Conservation (phyloP, 2,113 vertebrate genomes). For the Nestor notabilis region DNA sequence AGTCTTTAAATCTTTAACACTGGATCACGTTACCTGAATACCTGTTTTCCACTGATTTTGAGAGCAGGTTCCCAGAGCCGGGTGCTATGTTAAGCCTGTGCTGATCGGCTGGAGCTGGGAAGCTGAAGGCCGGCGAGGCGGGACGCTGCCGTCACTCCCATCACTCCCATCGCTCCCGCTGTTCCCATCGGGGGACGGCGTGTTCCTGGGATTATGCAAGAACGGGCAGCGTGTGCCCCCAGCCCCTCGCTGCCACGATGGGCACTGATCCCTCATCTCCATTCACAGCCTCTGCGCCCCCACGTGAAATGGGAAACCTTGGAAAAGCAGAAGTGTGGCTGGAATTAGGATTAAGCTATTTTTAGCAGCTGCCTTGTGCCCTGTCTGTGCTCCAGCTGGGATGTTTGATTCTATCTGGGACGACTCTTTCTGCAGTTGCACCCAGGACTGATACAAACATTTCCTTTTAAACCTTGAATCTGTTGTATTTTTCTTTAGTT, state of each 20-base stretch:
- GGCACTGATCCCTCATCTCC: neutral
- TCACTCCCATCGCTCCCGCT: neutral
- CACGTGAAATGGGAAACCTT: conserved; percentile 33
- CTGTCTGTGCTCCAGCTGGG: conserved; percentile 63
- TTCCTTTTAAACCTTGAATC: neutral
- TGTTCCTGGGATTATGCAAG: neutral
- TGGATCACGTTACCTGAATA: neutral
- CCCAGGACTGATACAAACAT: neutral
- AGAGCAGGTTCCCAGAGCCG: neutral
- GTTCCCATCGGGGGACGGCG: neutral
- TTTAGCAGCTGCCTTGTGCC: conserved; percentile 68
- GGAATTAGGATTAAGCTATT: conserved; percentile 75
- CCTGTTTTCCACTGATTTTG: neutral
- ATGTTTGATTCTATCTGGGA: conserved; percentile 46
- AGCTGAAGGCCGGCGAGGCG: neutral
- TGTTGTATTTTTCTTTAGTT: neutral
- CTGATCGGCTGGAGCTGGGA: neutral
- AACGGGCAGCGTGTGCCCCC: neutral
- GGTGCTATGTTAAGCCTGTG: neutral
- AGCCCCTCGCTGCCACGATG: rapidly evolving
- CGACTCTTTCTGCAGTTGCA: neutral
- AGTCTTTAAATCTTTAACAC: neutral
- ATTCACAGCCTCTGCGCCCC: neutral
- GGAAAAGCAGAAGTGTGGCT: conserved; percentile 54
- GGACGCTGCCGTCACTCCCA: neutral